Percentiles rank a stretch among this genome's conserved stretches.
Conservation (phyloP, 2,888 invertebrate species). For the Brenthis hecate region DNA sequence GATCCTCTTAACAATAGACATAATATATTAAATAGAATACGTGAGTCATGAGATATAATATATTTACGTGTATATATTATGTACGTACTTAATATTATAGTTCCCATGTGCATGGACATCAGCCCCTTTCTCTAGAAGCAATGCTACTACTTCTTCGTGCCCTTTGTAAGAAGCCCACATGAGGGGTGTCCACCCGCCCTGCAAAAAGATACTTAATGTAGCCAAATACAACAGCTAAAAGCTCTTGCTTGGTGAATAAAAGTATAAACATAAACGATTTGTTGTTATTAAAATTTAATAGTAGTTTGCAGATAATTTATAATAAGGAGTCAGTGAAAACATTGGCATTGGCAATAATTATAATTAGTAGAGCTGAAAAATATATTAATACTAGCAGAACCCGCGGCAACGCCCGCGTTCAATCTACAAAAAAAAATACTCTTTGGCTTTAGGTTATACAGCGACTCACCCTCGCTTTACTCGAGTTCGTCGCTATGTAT, state of each 20-base stretch:
- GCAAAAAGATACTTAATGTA: conserved; percentile 42
- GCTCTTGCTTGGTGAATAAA: no score
- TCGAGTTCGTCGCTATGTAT: no score
- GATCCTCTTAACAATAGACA: neutral
- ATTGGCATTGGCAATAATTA: no score
- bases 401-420: no score
- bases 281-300: no score
- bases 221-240: neutral
- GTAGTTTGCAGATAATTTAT: no score
- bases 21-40: neutral
- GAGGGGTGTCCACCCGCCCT: conserved; percentile 98
- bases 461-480: no score
- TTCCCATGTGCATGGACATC: conserved; percentile 98
- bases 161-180: conserved; percentile 99
- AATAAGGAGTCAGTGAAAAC: no score
- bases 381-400: neutral
- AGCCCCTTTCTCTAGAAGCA: conserved; percentile 92
- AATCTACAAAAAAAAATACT: no score
- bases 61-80: neutral
- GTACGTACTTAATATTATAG: conserved; percentile 88
- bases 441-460: no score
- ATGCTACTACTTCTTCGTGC: conserved; percentile 87
- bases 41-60: neutral
- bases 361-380: neutral
- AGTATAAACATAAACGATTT: no score